A percentile compares a stretch with the other conserved stretches of the same genome.
Evolutionary conservation across 2,888 invertebrate species (phyloP).

Genomic region (Lingula anatina): DNA sequence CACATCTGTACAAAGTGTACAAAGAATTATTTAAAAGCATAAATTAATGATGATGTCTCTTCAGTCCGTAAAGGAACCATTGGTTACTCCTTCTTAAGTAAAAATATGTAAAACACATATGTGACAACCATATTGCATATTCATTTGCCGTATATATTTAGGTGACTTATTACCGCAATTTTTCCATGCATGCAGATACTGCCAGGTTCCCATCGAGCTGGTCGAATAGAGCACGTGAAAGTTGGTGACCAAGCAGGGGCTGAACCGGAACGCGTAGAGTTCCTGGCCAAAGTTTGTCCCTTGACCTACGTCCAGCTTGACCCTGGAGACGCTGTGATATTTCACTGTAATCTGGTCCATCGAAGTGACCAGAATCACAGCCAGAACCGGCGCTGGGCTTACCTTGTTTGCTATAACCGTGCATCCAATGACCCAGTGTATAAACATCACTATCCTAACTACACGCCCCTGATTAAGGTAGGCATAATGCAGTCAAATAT

Average conservation of each 20-base stretch:
- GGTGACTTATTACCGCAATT: too few species aligned
- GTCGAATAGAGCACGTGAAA: conserved; percentile 39
- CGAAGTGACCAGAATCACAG: conserved; percentile 35
- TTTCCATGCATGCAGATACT: conserved; percentile 30
- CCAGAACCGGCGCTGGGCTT: conserved; percentile 38
- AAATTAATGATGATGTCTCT: too few species aligned
- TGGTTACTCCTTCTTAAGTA: too few species aligned
- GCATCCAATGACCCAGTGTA: conserved; percentile 38
- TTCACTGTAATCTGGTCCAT: conserved; percentile 42
- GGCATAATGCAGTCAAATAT: too few species aligned
- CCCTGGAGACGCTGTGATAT: conserved; percentile 44
- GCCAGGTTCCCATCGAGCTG: conserved; percentile 40
- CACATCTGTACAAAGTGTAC: too few species aligned
- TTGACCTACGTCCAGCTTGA: conserved; percentile 37
- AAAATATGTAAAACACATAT: too few species aligned
- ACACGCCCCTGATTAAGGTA: conserved; percentile 38
- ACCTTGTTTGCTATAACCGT: conserved; percentile 36
- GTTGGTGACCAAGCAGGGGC: conserved; percentile 41
- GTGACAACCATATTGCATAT: too few species aligned
- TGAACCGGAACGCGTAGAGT: conserved; percentile 29
- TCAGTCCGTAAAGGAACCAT: too few species aligned
- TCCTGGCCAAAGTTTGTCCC: conserved; percentile 27
- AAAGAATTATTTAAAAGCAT: too few species aligned
- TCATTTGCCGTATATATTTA: too few species aligned
- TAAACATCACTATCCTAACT: conserved; percentile 38